Percentiles rank a stretch among this genome's conserved stretches.
These are phyloP conservation scores for Cyphomyrmex costatus DNA, from an alignment of 1,140 invertebrate genomes.

Conservation along the genomic window DNA sequence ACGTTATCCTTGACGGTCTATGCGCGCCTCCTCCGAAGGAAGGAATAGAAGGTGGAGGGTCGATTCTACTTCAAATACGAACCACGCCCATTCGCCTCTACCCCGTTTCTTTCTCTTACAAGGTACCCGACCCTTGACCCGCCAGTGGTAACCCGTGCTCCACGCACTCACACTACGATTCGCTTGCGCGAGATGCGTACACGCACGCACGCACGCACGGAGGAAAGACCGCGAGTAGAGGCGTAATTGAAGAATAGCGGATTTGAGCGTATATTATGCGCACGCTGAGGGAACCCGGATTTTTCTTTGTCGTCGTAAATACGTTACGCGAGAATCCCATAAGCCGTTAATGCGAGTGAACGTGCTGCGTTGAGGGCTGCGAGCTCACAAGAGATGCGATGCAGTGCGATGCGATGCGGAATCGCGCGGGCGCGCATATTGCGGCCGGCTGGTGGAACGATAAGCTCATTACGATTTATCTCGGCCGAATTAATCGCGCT, in stretches of 20 bases:
- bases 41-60: conserved; percentile 78
- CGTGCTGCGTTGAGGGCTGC: conserved; percentile 72
- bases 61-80: conserved; percentile 82
- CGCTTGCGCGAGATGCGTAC: neutral
- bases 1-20: conserved; percentile 55
- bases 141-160: conserved; percentile 67
- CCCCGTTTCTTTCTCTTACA: conserved; percentile 69
- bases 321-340: conserved; percentile 77
- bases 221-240: conserved; percentile 71
- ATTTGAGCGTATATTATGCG: conserved; percentile 75
- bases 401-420: conserved; percentile 27
- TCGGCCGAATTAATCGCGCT: conserved; percentile 62
- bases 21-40: conserved; percentile 48
- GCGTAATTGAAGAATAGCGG: conserved; percentile 77
- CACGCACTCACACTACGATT: conserved; percentile 64
- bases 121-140: conserved; percentile 73
- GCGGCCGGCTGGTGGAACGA: conserved; percentile 22
- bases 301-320: conserved; percentile 78
- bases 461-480: conserved; percentile 67
- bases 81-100: conserved; percentile 79
- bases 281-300: conserved; percentile 65
- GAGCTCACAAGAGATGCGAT: conserved; percentile 29
- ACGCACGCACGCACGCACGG: conserved; percentile 19
- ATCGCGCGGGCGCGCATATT: conserved; percentile 44
- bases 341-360: conserved; percentile 77